Conservation (phyloP, 2,888 invertebrate genomes). For the Diarsia rubi region DNA sequence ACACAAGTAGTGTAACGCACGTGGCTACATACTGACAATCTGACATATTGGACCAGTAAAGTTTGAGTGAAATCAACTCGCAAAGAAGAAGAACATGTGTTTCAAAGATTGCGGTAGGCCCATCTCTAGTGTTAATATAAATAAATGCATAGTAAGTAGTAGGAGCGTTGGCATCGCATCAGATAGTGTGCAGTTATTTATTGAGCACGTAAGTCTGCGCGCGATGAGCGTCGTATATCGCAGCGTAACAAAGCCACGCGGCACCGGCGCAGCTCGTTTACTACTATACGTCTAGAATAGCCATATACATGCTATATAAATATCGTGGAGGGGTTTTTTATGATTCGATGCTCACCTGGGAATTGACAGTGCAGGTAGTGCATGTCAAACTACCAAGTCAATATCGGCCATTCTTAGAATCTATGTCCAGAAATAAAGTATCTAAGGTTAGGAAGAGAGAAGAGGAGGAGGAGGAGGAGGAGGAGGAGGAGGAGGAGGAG, state of each 20-base stretch:
- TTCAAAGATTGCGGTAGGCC: background rate
- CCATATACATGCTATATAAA: background rate
- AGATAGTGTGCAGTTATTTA: conserved; percentile 43
- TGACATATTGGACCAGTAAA: background rate
- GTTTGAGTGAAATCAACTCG: background rate
- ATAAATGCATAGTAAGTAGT: conserved; percentile 15
- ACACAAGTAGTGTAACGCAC: background rate
- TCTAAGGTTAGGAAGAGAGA: background rate
- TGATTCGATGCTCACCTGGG: background rate
- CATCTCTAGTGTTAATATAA: conserved; percentile 35
- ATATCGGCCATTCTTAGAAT: background rate
- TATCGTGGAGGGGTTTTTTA: conserved; percentile 11
- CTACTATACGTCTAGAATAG: background rate
- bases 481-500: too few species aligned
- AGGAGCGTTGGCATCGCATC: background rate
- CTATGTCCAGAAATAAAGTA: background rate
- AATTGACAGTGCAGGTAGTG: background rate
- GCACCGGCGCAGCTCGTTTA: conserved; percentile 3
- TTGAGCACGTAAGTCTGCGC: conserved; percentile 33
- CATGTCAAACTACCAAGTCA: background rate
- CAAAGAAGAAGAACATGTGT: background rate
- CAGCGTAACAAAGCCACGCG: conserved; percentile 42
- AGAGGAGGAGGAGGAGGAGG: too few species aligned
- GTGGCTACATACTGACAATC: background rate
- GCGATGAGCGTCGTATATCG: conserved; percentile 30